Conservation (phyloP, 1,140 invertebrate genomes). For the Mylabris phalerata region DNA sequence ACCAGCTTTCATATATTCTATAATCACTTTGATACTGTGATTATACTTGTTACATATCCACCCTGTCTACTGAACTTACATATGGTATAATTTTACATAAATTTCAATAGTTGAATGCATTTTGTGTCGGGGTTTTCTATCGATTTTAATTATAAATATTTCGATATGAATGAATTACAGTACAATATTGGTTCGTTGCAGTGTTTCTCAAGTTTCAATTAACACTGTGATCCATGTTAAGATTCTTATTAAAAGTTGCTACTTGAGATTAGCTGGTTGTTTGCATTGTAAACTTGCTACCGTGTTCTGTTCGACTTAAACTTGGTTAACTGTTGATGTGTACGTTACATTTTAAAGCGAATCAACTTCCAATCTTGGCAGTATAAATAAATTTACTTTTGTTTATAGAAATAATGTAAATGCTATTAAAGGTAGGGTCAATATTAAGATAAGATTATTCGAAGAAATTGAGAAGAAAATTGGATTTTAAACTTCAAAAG, state of each 20-base stretch:
- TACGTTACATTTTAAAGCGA: conserved; percentile 12
- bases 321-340: conserved; percentile 12
- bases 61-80: background rate
- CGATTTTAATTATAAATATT: too few species aligned
- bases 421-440: too few species aligned
- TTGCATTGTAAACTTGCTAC: conserved; percentile 3
- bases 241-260: conserved; percentile 15
- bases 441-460: too few species aligned
- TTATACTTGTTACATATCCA: conserved; percentile 18
- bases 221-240: conserved; percentile 14
- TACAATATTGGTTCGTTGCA: background rate
- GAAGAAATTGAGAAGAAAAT: too few species aligned
- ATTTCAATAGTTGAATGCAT: background rate
- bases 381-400: conserved; percentile 8
- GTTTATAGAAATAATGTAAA: too few species aligned
- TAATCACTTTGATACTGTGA: conserved; percentile 19
- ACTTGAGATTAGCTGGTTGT: conserved; percentile 11
- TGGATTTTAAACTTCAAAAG: too few species aligned
- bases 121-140: too few species aligned
- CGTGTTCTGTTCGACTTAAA: conserved; percentile 1
- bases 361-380: conserved; percentile 12
- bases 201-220: conserved; percentile 7
- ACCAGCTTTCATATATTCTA: conserved; percentile 2
- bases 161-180: too few species aligned
- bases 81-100: conserved; percentile 1